Percentiles rank a stretch among this genome's conserved stretches.
phyloP scores from a whole-genome alignment of 2,797 vertebrate species.

The Ciconia nigra region DNA sequence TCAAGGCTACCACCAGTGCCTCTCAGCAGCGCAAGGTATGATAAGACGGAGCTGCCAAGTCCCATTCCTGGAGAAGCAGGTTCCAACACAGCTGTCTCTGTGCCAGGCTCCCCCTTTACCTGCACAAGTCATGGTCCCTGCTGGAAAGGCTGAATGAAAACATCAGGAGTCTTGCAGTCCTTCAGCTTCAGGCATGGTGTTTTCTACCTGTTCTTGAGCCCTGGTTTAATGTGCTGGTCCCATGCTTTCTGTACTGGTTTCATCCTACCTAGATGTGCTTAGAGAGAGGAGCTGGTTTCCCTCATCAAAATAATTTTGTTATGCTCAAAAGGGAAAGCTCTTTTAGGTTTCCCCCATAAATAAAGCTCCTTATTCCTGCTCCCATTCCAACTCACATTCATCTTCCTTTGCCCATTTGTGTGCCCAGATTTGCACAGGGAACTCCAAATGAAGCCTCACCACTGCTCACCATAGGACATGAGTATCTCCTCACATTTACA shows the following conservation, averaged over 20 bases:
- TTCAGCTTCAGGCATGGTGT: not conserved
- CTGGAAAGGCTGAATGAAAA: not conserved
- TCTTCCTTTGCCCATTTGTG: not conserved
- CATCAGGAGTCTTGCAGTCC: not conserved
- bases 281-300: not conserved
- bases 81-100: not conserved
- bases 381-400: not conserved
- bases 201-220: not conserved
- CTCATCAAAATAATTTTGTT: not conserved
- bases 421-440: not conserved
- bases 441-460: not conserved
- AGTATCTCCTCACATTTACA: not conserved
- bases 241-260: not conserved
- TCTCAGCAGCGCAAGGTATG: accelerated
- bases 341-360: not conserved
- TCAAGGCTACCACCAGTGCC: not conserved
- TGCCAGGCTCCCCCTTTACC: not conserved
- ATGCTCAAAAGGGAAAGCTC: not conserved
- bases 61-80: not conserved
- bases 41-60: not conserved
- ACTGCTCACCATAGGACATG: accelerated
- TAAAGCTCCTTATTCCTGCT: not conserved
- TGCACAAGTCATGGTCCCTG: not conserved
- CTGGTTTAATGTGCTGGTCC: not conserved
- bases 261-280: not conserved